Evolutionary conservation across 23 tunicate species (phyloP).

Genomic region (Halocynthia aurantium): DNA sequence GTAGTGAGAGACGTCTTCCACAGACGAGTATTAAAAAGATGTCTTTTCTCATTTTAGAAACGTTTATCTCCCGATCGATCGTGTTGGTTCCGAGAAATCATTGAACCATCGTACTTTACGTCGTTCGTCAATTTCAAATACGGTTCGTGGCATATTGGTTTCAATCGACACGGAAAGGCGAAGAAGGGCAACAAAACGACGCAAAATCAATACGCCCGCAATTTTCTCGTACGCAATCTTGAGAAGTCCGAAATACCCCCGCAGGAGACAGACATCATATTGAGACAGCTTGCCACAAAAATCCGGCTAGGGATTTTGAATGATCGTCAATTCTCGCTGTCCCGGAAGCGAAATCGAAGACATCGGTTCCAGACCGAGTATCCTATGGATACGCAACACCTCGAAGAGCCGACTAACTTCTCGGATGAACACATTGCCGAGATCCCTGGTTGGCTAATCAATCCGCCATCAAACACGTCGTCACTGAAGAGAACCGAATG

Average conservation of each 20-base stretch:
- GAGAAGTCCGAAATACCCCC: constrained; percentile 8
- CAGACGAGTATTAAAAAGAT: no score
- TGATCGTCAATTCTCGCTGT: no score
- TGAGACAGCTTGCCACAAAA: neutral
- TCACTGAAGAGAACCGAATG: neutral
- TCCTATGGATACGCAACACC: neutral
- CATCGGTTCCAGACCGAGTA: constrained; percentile 23
- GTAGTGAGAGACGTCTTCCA: no score
- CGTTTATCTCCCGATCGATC: neutral
- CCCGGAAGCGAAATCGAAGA: constrained; percentile 6
- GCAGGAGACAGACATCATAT: neutral
- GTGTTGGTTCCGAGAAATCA: constrained; percentile 17
- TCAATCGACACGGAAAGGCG: neutral
- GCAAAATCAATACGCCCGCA: constrained; percentile 6
- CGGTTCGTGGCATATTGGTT: constrained; percentile 11
- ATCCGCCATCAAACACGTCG: constrained; percentile 4
- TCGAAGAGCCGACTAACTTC: neutral
- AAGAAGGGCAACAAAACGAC: constrained; percentile 10
- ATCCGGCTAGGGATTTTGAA: neutral
- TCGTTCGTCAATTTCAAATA: constrained; percentile 5
- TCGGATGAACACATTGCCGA: constrained; percentile 7
- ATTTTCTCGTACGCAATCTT: constrained; percentile 10
- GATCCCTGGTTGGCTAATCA: neutral
- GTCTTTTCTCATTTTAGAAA: no score
- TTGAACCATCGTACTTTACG: constrained; percentile 3